A percentile compares a stretch with the other conserved stretches of the same genome.
phyloP scores from a whole-genome alignment of 2,888 invertebrate genomes.

The Pomacea canaliculata region DNA sequence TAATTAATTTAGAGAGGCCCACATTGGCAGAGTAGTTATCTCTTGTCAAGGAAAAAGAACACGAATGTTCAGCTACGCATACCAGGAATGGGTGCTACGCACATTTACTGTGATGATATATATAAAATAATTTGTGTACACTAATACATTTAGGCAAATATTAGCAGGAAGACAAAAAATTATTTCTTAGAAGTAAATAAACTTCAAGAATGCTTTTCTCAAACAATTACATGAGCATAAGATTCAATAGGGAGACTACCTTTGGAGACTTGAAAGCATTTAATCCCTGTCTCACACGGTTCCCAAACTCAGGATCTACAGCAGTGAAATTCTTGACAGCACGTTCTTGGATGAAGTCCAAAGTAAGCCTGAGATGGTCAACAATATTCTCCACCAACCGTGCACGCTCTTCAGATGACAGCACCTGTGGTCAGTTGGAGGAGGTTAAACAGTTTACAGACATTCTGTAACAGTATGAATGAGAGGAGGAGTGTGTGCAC shows the following conservation, averaged over 20 bases:
- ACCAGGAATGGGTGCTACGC: neutral
- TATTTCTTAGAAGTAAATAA: no score
- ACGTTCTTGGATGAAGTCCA: slow-evolving; percentile 85
- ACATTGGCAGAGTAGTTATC: no score
- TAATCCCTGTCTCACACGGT: slow-evolving; percentile 64
- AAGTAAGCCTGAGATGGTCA: slow-evolving; percentile 81
- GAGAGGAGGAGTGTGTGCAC: no score
- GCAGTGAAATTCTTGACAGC: slow-evolving; percentile 86
- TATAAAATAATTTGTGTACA: neutral
- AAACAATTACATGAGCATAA: neutral
- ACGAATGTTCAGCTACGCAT: no score
- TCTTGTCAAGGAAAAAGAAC: no score
- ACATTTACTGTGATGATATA: neutral
- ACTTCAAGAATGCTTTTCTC: neutral
- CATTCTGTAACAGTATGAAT: neutral
- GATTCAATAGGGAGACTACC: neutral
- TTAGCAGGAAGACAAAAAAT: neutral
- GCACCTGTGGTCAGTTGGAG: slow-evolving; percentile 63
- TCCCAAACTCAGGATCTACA: slow-evolving; percentile 85
- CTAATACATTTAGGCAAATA: neutral
- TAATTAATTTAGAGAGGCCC: no score
- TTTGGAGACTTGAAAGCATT: slow-evolving; percentile 13
- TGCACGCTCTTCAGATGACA: slow-evolving; percentile 80
- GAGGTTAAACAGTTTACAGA: neutral
- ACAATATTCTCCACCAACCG: slow-evolving; percentile 86